Evolutionary conservation across 2,797 vertebrate genomes (phyloP).

Genomic region (Xenops minutus): DNA sequence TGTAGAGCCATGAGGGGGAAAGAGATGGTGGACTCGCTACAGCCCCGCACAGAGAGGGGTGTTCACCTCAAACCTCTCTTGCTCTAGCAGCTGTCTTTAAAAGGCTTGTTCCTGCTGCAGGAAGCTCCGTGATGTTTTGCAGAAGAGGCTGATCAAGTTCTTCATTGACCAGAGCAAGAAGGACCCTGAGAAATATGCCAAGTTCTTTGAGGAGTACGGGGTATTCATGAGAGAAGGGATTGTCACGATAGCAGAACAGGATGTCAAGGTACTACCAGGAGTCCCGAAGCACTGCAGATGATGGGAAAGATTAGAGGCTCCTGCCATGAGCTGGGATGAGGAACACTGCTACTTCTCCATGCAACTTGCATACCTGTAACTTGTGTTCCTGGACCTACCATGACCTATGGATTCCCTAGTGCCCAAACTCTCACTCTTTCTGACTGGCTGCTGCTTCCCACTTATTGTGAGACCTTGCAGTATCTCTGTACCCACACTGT

Average conservation of each 20-base stretch:
- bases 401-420: background rate
- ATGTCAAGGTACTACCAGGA: conserved; percentile 85
- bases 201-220: conserved; percentile 93
- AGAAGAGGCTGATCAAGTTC: conserved; percentile 93
- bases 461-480: background rate
- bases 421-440: background rate
- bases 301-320: background rate
- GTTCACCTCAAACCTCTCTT: background rate
- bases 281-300: background rate
- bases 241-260: conserved; percentile 89
- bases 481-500: background rate
- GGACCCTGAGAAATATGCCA: conserved; percentile 89
- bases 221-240: conserved; percentile 97
- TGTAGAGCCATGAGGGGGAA: background rate
- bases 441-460: background rate
- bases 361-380: fast-evolving
- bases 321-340: background rate
- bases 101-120: conserved; percentile 68
- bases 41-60: background rate
- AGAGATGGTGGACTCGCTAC: background rate
- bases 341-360: background rate
- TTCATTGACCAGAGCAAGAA: conserved; percentile 94
- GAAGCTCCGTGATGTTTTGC: conserved; percentile 90
- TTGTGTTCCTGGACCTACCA: background rate
- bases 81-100: background rate